Percentiles rank a stretch among this genome's conserved stretches.
These are phyloP conservation scores for Chymomyza costata DNA, from an alignment of 1,140 invertebrate genomes.

Conservation along the genomic window DNA sequence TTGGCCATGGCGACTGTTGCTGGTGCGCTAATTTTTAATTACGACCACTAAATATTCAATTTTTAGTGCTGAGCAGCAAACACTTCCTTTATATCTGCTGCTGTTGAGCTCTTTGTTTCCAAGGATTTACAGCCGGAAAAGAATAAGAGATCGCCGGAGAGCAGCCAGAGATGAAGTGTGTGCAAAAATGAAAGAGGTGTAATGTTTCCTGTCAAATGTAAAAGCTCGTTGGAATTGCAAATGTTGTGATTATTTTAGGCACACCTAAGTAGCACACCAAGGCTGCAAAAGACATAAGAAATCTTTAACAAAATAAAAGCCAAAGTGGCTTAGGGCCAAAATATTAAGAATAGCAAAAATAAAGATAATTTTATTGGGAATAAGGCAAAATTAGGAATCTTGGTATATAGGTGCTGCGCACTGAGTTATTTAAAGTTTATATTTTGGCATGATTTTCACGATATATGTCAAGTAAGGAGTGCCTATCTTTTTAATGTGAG, in stretches of 20 bases:
- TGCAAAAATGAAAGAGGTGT: background rate
- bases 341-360: no score
- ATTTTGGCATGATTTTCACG: no score
- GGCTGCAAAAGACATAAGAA: no score
- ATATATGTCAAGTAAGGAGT: no score
- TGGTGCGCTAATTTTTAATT: slow-evolving; percentile 69
- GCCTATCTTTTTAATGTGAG: no score
- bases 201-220: slow-evolving; percentile 51
- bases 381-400: no score
- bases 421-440: no score
- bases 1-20: slow-evolving; percentile 30
- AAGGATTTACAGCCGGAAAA: slow-evolving; percentile 35
- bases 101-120: slow-evolving; percentile 38
- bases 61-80: slow-evolving; percentile 56
- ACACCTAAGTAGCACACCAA: no score
- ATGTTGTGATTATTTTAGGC: slow-evolving; percentile 45
- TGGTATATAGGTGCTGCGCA: no score
- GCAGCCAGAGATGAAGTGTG: background rate
- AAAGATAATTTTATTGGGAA: no score
- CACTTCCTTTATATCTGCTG: slow-evolving; percentile 43
- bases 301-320: no score
- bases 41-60: slow-evolving; percentile 71
- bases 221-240: slow-evolving; percentile 51
- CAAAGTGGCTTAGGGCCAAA: no score
- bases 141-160: background rate